These are phyloP conservation scores for Lasaia peninsularis DNA, from an alignment of 1,140 invertebrate species.

Conservation along the genomic window DNA sequence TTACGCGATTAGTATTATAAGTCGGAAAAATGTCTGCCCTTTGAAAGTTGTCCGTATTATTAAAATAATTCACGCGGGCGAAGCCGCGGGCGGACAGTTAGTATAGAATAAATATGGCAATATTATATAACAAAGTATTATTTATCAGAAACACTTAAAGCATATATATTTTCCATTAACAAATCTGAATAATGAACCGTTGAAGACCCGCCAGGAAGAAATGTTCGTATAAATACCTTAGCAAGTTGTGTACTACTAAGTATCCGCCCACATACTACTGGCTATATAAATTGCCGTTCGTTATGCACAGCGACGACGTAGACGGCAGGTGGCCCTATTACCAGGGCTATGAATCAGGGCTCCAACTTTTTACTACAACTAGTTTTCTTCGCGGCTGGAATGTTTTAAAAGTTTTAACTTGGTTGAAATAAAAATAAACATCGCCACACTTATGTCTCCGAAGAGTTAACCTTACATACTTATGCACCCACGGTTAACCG, in stretches of 20 bases:
- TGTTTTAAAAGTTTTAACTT: not conserved
- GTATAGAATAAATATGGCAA: too few species aligned
- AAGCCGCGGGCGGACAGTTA: too few species aligned
- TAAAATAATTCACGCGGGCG: too few species aligned
- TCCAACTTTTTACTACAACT: conserved; percentile 9
- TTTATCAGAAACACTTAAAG: not conserved
- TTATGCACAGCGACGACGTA: conserved; percentile 45
- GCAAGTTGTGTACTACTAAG: conserved; percentile 19
- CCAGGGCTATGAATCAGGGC: conserved; percentile 8
- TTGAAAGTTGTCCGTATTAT: too few species aligned
- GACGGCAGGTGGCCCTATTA: conserved; percentile 53
- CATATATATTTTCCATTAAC: not conserved
- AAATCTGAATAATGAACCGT: conserved; percentile 6
- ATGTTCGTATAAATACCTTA: conserved; percentile 13
- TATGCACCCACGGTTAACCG: too few species aligned
- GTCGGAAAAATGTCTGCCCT: too few species aligned
- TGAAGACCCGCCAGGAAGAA: conserved; percentile 22
- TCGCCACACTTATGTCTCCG: too few species aligned
- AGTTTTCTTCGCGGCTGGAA: not conserved
- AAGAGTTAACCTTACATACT: too few species aligned
- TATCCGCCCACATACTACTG: conserved; percentile 38
- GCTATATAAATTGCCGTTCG: conserved; percentile 58
- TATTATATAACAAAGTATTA: too few species aligned
- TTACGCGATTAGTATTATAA: too few species aligned
- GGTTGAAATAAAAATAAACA: not conserved